Evolutionary conservation across 2,888 invertebrate genomes (phyloP).

Genomic region (Zootermopsis nevadensis): DNA sequence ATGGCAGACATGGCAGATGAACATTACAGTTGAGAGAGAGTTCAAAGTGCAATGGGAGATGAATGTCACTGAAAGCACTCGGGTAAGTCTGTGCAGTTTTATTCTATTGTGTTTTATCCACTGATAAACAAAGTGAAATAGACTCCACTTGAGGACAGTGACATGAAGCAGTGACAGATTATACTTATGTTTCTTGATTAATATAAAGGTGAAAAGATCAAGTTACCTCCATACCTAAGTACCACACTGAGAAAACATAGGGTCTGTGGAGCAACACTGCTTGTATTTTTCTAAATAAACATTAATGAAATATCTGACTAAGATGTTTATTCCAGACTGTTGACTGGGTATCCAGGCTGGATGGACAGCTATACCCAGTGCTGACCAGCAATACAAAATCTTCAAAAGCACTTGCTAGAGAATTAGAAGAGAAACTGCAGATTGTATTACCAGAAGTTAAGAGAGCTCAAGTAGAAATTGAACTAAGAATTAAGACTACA

Average conservation of each 20-base stretch:
- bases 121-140: too few species aligned
- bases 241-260: too few species aligned
- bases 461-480: slow-evolving; percentile 74
- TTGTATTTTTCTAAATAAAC: background rate
- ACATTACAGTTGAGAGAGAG: slow-evolving; percentile 67
- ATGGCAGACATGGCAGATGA: slow-evolving; percentile 78
- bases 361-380: slow-evolving; percentile 80
- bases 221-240: too few species aligned
- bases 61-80: slow-evolving; percentile 72
- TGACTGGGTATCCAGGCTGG: slow-evolving; percentile 75
- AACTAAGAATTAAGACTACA: slow-evolving; percentile 74
- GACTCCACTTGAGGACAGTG: too few species aligned
- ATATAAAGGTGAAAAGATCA: too few species aligned
- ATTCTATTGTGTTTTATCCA: too few species aligned
- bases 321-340: slow-evolving; percentile 67
- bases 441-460: slow-evolving; percentile 71
- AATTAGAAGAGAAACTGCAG: slow-evolving; percentile 69
- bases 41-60: slow-evolving; percentile 66
- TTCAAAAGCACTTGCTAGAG: slow-evolving; percentile 68
- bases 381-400: slow-evolving; percentile 73
- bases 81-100: slow-evolving; percentile 65
- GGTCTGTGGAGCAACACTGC: too few species aligned
- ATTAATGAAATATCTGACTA: slow-evolving; percentile 12
- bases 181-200: too few species aligned
- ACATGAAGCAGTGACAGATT: too few species aligned